phyloP scores from a whole-genome alignment of 2,113 vertebrate species.

The Acinonyx jubatus region DNA sequence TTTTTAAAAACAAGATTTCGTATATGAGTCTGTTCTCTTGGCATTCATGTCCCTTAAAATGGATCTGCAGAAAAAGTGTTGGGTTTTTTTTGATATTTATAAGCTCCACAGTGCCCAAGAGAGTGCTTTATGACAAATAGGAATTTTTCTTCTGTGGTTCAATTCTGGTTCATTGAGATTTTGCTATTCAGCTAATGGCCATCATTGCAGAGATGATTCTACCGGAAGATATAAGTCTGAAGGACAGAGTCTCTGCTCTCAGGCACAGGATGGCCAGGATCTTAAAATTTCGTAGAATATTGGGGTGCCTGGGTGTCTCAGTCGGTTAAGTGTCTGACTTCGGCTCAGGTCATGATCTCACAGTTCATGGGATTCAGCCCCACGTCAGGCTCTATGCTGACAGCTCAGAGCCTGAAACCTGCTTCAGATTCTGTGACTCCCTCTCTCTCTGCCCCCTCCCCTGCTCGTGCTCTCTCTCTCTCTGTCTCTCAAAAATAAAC shows the following conservation, averaged over 20 bases:
- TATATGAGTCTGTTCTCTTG: not conserved
- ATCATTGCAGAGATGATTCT: not conserved
- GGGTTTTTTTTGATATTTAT: constrained; percentile 19
- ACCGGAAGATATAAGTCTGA: not conserved
- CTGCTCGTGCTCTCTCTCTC: too few relatives aligned
- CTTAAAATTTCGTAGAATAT: constrained; percentile 37
- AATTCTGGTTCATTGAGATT: constrained; percentile 41
- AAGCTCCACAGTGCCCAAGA: not conserved
- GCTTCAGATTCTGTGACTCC: too few relatives aligned
- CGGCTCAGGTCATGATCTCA: too few relatives aligned
- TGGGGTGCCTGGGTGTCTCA: not conserved
- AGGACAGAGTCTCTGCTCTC: not conserved
- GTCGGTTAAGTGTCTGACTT: too few relatives aligned
- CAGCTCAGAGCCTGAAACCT: too few relatives aligned
- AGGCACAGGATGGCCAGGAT: not conserved
- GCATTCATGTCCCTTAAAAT: constrained; percentile 6
- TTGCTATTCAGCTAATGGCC: not conserved
- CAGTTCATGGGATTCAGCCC: too few relatives aligned
- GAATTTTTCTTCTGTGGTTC: not conserved
- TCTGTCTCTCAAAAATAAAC: too few relatives aligned
- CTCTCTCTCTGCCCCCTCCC: too few relatives aligned
- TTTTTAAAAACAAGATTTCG: not conserved
- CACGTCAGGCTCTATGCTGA: too few relatives aligned
- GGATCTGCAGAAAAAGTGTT: not conserved
- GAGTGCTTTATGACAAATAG: not conserved